Base-by-base conservation (phyloP, 2,888 invertebrate genomes). In the Altica lythri region DNA sequence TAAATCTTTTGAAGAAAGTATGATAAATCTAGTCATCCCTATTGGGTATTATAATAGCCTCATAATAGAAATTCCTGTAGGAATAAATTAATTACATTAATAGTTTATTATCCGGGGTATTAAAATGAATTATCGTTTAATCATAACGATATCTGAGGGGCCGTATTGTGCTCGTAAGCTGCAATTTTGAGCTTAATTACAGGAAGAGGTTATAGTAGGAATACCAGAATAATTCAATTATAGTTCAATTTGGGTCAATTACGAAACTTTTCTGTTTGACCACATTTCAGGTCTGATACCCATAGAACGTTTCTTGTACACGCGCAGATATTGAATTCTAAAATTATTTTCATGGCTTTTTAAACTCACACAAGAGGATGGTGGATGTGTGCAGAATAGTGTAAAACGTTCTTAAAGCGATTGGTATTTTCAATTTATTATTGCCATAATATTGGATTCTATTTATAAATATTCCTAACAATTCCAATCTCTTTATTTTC, bases 61-160 rank as follows among this genome's bases (percentile, higher is more conserved):
- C n/a, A n/a, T 61, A 57, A 60, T 62, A 60, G 53, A 60, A 64
- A 63, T 60, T 62, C 66, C 60, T 40, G 25, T 22, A 55, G 63
- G 66, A 66, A 61, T 63, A 65, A 58, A 64, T 66, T 65, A 62
- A 65, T 65, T 63, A 66, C 53, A 51, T 62, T 62, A 64, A 64
- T 64, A 65, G 64, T 63, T 63, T 64, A 65, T 64, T 64, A 64
- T 63, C 63, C 60, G 30, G 48, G 59, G 56, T 49, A 53, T 61
- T 60, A 55, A 56, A 53, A 57, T 65, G 63, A 63, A 53, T 62
- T 59, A 66, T 66, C 55, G 54, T 53, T 43, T 52, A 56, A 60
- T 54, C 56, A 56, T 59, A 58, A 57, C 56, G 62, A 58, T 64
- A 60, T 61, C 62, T 55, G 38, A 50, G 61, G 61, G 61, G 59